Percentiles rank a stretch among this genome's conserved stretches.
Conservation (phyloP, 2,888 invertebrate species). For the Adela reaumurella region DNA sequence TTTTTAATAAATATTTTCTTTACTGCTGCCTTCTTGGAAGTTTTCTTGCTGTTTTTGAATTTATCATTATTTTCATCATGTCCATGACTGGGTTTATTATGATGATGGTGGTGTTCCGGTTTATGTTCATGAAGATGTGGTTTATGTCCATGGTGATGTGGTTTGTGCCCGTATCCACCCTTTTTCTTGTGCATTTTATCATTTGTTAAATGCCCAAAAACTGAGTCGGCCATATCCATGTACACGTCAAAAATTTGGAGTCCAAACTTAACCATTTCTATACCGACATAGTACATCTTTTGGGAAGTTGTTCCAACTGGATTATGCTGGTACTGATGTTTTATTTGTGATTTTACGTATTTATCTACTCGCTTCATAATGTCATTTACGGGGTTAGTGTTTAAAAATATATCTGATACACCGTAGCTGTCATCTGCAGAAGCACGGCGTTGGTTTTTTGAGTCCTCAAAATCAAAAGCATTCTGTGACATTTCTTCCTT, state of each 20-base stretch:
- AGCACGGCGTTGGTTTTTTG: too few species aligned
- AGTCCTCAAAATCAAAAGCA: slow-evolving; percentile 16
- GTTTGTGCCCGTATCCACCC: background rate
- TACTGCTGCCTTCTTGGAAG: background rate
- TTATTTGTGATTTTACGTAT: slow-evolving; percentile 24
- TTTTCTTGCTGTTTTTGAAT: background rate
- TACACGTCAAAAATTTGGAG: slow-evolving; percentile 34
- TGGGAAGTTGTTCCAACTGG: slow-evolving; percentile 11
- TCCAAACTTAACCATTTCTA: slow-evolving; percentile 26
- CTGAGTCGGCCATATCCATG: slow-evolving; percentile 23
- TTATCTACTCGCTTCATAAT: slow-evolving; percentile 20
- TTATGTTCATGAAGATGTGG: too few species aligned
- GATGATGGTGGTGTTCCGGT: too few species aligned
- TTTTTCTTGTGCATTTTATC: background rate
- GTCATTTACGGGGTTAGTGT: slow-evolving; percentile 19
- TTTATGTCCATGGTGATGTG: too few species aligned
- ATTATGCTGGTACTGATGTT: slow-evolving; percentile 21
- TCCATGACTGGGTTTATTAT: background rate
- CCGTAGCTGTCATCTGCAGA: too few species aligned
- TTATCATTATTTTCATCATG: background rate
- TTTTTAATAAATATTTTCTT: background rate
- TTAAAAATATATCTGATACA: too few species aligned
- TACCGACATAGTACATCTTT: background rate
- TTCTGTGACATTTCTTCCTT: too few species aligned
- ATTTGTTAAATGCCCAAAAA: slow-evolving; percentile 18